A percentile compares a stretch with the other conserved stretches of the same genome.
Evolutionary conservation across 2,888 invertebrate genomes (phyloP).

Genomic region (Charanyca ferruginea): DNA sequence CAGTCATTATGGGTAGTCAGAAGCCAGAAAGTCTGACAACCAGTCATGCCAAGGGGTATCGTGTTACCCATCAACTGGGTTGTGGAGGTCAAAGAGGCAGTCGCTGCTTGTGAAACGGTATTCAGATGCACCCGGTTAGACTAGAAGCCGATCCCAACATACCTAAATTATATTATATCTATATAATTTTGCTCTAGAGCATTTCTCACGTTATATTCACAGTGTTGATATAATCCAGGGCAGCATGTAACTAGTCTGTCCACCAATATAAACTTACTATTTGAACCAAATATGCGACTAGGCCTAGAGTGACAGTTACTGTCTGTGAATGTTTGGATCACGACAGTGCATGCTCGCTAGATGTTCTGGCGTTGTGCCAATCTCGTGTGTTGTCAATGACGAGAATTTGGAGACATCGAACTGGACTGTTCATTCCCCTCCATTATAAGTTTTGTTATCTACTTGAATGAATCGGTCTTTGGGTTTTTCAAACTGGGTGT

Average conservation of each 20-base stretch:
- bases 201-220: background rate
- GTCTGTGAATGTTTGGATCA: slow-evolving; percentile 49
- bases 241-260: slow-evolving; percentile 2
- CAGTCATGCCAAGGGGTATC: no score
- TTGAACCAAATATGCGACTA: slow-evolving; percentile 31
- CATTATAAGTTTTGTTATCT: background rate
- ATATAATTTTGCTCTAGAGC: no score
- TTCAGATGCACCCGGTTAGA: no score
- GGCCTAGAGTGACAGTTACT: slow-evolving; percentile 30
- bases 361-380: slow-evolving; percentile 43
- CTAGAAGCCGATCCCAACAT: no score
- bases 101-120: no score
- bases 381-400: slow-evolving; percentile 33
- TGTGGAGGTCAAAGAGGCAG: no score
- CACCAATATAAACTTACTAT: slow-evolving; percentile 11
- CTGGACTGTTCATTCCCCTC: slow-evolving; percentile 1
- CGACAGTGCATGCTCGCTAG: slow-evolving; percentile 17
- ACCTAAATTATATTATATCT: no score
- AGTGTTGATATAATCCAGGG: background rate
- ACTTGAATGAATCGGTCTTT: background rate
- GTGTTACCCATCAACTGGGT: no score
- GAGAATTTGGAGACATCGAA: slow-evolving; percentile 28
- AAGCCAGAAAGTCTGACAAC: no score
- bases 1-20: no score
- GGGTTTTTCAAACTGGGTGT: no score